Evolutionary conservation across 2,888 invertebrate species (phyloP).

Genomic region (Ormyrus thymus): DNA sequence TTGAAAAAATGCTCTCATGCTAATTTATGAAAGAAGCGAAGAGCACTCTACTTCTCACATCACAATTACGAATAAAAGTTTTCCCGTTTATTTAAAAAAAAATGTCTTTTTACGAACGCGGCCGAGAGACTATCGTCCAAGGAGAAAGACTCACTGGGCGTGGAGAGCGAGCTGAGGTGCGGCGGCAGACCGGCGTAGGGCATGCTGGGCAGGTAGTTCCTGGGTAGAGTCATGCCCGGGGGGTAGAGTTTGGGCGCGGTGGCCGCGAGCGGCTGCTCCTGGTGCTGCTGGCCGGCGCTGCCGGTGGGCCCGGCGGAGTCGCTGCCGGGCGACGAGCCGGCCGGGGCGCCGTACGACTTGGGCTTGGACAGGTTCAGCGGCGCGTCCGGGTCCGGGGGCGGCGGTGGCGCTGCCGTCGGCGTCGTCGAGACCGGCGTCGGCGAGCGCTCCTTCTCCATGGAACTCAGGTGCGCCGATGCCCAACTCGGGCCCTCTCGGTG

Average conservation of each 20-base stretch:
- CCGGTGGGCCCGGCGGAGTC: conserved; percentile 67
- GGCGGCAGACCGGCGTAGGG: conserved; percentile 79
- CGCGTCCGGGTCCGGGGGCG: conserved; percentile 78
- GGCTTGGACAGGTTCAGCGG: conserved; percentile 94
- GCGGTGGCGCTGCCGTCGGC: conserved; percentile 70
- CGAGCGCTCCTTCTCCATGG: conserved; percentile 74
- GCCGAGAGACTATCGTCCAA: not conserved
- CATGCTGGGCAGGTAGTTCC: conserved; percentile 77
- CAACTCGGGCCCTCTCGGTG: conserved; percentile 77
- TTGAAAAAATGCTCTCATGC: too few relatives aligned
- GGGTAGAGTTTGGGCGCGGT: conserved; percentile 79
- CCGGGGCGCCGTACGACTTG: conserved; percentile 77
- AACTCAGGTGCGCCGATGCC: conserved; percentile 83
- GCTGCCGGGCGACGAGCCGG: conserved; percentile 75
- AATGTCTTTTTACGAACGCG: not conserved
- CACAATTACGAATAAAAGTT: too few relatives aligned
- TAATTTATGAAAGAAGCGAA: too few relatives aligned
- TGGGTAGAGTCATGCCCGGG: conserved; percentile 79
- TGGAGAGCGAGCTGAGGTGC: conserved; percentile 77
- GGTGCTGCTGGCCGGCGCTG: conserved; percentile 63
- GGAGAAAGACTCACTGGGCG: conserved; percentile 67
- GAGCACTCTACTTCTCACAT: too few relatives aligned
- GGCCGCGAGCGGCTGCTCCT: conserved; percentile 78
- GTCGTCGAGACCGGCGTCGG: conserved; percentile 71
- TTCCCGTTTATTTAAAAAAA: too few relatives aligned